These are phyloP conservation scores for Gasterosteus aculeatus DNA, from an alignment of 2,113 vertebrate genomes.

Conservation along the genomic window DNA sequence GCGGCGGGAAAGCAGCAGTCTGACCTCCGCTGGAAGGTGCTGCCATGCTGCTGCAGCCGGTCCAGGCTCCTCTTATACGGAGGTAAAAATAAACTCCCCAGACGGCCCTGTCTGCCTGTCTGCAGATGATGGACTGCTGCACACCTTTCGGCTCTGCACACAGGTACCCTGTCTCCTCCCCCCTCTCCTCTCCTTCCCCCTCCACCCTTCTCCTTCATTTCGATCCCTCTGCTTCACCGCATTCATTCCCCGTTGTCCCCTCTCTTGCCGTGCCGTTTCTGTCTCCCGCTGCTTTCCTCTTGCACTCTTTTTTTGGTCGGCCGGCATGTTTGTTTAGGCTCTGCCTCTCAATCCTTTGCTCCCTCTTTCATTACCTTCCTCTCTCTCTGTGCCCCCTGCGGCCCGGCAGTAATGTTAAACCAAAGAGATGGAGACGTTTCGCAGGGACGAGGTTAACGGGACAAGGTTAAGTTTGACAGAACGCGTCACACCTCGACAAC, in stretches of 20 bases:
- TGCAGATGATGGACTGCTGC: conserved; percentile 72
- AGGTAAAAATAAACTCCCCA: conserved; percentile 78
- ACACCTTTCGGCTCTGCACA: conserved; percentile 65
- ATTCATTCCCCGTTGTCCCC: conserved; percentile 29
- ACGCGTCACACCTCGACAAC: conserved; percentile 75
- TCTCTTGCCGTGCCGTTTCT: conserved; percentile 12
- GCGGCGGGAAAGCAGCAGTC: conserved; percentile 42
- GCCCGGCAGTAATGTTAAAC: conserved; percentile 66
- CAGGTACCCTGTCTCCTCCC: conserved; percentile 48
- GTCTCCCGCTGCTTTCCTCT: conserved; percentile 15
- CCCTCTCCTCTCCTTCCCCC: not conserved
- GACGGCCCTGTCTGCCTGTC: conserved; percentile 69
- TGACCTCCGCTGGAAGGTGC: conserved; percentile 39
- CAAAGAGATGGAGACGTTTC: conserved; percentile 64
- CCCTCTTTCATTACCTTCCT: conserved; percentile 1
- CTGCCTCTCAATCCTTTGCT: conserved; percentile 13
- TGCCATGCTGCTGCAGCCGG: conserved; percentile 26
- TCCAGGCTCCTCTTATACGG: conserved; percentile 46
- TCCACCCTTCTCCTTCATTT: conserved; percentile 36
- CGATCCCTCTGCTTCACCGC: conserved; percentile 43
- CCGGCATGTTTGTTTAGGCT: conserved; percentile 54
- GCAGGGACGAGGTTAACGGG: conserved; percentile 71
- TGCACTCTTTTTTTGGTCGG: conserved; percentile 16
- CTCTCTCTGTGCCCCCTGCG: not conserved
- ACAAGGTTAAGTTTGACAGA: conserved; percentile 74